Conservation (phyloP, 2,113 vertebrate genomes). For the Grallaria varia region DNA sequence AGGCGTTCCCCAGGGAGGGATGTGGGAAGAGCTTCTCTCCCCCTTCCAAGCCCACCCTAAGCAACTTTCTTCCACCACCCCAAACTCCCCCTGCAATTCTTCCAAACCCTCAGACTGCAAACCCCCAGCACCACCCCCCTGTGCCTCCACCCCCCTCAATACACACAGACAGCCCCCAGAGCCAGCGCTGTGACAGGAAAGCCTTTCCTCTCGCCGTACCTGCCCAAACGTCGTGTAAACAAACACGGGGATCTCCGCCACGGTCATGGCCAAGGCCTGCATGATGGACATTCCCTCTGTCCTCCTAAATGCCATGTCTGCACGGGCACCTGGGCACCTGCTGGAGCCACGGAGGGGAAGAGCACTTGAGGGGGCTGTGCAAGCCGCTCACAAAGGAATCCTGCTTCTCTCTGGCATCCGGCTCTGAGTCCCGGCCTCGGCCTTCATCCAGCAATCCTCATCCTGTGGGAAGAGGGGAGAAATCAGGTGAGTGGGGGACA, state of each 20-base stretch:
- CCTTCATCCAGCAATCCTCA: not conserved
- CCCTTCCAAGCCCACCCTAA: not conserved
- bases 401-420: not conserved
- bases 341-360: not conserved
- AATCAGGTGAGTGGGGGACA: not conserved
- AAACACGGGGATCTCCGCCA: slow-evolving; percentile 97
- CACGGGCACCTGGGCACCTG: not conserved
- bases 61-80: not conserved
- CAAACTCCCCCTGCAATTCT: not conserved
- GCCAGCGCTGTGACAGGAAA: not conserved
- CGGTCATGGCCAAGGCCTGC: slow-evolving; percentile 96
- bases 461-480: not conserved
- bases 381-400: not conserved
- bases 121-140: not conserved
- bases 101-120: not conserved
- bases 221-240: slow-evolving; percentile 96
- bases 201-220: slow-evolving; percentile 69
- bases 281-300: slow-evolving; percentile 90
- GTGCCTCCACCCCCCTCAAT: not conserved
- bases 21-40: not conserved
- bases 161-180: not conserved
- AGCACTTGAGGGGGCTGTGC: not conserved
- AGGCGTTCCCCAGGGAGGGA: not conserved
- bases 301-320: slow-evolving; percentile 85
- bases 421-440: not conserved